Evolutionary conservation across 2,888 invertebrate genomes (phyloP), one percentile per base, ranked within the genome.

Genomic region (Aporophyla lueneburgensis): DNA sequence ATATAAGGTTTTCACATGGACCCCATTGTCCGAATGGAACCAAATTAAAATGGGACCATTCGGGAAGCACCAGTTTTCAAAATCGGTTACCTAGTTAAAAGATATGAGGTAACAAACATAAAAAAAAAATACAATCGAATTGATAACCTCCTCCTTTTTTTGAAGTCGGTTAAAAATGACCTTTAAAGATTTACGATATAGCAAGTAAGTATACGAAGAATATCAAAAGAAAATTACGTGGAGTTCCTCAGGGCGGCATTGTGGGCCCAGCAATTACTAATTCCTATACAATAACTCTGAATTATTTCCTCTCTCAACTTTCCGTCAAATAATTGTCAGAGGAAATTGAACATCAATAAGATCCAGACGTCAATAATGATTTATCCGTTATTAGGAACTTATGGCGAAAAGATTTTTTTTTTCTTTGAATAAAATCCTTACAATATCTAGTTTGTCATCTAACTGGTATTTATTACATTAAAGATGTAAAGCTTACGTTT

Each of bases 181-280:
- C n/a, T 54, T 61, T 24, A 51, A 43, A 49, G 5, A 73, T 53
- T 19, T n/a, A 58, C n/a, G 24, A 21, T 49, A 24, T 0, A 62
- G n/a, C 14, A 54, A 56, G 43, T 40, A 66, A 62, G 5, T 19
- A 2, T 54, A 53, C 56, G 12, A 5, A 9, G 7, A 54, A 46
- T 54, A 76, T 61, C 33, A 59, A 46, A 58, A 58, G 21, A 58
- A 5, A 10, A 33, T 14, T 5, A n/a, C 2, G 14, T 24, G 53
- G 81, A 27, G 67, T 81, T 63, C 56, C 46, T 56, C 24, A 61
- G 59, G 70, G 81, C 12, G 10, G 14, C 14, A 62, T 73, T 27
- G 33, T 58, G n/a, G 67, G 70, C 16, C 19, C 70, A 49, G 27
- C 24, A 66, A 27, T 59, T 33, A 2, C 33, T 33, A 33, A 3